Evolutionary conservation across 2,797 vertebrate species (phyloP).

Genomic region (Brachyalestes nurse): DNA sequence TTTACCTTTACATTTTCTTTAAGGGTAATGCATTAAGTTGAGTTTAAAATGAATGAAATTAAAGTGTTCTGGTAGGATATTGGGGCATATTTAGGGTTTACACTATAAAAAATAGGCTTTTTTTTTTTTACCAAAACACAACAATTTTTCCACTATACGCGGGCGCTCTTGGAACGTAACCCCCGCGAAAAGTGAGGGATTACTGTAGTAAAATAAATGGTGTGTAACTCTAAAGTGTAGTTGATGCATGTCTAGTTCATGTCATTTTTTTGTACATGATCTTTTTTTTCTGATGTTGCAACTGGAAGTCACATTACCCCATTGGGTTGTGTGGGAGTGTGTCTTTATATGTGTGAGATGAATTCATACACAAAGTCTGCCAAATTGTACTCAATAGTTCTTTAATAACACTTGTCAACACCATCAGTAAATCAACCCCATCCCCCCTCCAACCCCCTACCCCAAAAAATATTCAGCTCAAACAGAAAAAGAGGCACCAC

Average conservation of each 20-base stretch:
- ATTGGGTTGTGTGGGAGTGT: not conserved
- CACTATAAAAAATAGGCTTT: too few species aligned
- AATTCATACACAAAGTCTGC: slow-evolving; percentile 26
- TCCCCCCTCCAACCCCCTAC: slow-evolving; percentile 2
- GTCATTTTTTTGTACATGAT: not conserved
- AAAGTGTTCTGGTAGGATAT: too few species aligned
- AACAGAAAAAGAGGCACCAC: slow-evolving; percentile 50
- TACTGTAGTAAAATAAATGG: too few species aligned
- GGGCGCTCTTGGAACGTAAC: too few species aligned
- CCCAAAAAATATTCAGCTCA: slow-evolving; percentile 31
- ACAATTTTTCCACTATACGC: too few species aligned
- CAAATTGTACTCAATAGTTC: slow-evolving; percentile 51
- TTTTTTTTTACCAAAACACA: too few species aligned
- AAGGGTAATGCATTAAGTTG: too few species aligned
- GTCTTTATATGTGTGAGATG: slow-evolving; percentile 10
- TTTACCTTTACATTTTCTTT: not conserved
- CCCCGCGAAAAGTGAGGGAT: too few species aligned
- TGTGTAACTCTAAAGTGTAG: not conserved
- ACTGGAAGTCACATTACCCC: not conserved
- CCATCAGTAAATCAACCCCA: slow-evolving; percentile 40
- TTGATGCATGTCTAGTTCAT: not conserved
- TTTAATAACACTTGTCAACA: slow-evolving; percentile 53
- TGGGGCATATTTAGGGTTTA: too few species aligned
- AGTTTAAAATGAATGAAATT: too few species aligned
- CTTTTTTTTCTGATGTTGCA: not conserved